Evolutionary conservation across 1,140 invertebrate species (phyloP).

Genomic region (Dysdera silvatica): DNA sequence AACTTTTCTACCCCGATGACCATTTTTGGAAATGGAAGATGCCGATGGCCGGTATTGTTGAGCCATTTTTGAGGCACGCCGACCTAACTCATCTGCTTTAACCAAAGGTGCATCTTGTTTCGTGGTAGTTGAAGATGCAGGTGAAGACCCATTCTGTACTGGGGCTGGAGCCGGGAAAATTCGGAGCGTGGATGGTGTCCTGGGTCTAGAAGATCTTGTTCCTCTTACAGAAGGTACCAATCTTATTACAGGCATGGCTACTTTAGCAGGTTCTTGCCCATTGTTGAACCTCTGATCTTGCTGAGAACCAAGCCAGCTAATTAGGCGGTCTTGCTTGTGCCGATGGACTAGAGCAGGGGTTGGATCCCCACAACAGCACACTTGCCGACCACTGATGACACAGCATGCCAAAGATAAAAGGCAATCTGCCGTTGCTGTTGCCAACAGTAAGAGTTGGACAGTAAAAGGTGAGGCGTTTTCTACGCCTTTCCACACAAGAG

Average conservation of each 20-base stretch:
- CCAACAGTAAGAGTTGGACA: constrained; percentile 15
- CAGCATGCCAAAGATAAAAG: constrained; percentile 20
- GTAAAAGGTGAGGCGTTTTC: constrained; percentile 19
- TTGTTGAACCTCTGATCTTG: too few relatives aligned
- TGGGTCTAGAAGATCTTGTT: neutral
- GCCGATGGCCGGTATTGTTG: neutral
- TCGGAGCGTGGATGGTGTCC: constrained; percentile 18
- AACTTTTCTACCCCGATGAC: neutral
- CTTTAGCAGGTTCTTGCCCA: neutral
- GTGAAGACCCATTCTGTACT: constrained; percentile 11
- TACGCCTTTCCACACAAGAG: constrained; percentile 14
- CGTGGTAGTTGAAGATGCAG: neutral
- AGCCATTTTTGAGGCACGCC: neutral
- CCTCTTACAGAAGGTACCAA: constrained; percentile 9
- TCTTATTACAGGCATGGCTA: constrained; percentile 8
- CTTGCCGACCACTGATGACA: constrained; percentile 21
- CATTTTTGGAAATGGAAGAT: neutral
- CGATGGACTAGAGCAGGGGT: constrained; percentile 7
- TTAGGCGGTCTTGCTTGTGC: constrained; percentile 13
- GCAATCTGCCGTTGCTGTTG: constrained; percentile 19
- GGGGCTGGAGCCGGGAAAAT: neutral
- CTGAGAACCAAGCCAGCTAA: constrained; percentile 24
- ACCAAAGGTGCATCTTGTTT: constrained; percentile 14
- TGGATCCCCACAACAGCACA: constrained; percentile 20
- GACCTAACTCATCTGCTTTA: constrained; percentile 10